Conservation (phyloP, 2,113 vertebrate species). For the Oryzias woworae region DNA sequence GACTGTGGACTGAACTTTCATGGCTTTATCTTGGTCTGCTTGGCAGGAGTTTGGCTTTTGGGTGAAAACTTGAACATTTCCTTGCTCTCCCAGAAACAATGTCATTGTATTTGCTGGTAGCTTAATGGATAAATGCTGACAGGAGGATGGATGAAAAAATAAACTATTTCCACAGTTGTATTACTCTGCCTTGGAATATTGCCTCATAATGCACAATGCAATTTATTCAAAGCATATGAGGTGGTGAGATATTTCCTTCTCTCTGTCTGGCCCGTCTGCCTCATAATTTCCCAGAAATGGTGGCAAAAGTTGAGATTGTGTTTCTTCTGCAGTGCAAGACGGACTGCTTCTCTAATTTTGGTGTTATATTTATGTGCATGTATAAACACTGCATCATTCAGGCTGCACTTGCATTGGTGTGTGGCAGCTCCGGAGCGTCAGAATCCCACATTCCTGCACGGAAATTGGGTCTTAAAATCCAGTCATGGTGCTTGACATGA, state of each 20-base stretch:
- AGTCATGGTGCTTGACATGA: constrained; percentile 56
- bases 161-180: constrained; percentile 62
- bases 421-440: constrained; percentile 19
- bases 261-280: constrained; percentile 15
- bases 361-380: too few relatives aligned
- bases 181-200: constrained; percentile 57
- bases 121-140: constrained; percentile 56
- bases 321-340: neutral
- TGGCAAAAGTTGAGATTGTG: constrained; percentile 14
- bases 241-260: constrained; percentile 30
- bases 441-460: constrained; percentile 53
- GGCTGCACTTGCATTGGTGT: constrained; percentile 19
- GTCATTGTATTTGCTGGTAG: constrained; percentile 67
- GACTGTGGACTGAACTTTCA: constrained; percentile 19
- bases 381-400: constrained; percentile 3
- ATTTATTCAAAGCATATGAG: constrained; percentile 45
- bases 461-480: constrained; percentile 72
- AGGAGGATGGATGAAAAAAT: constrained; percentile 56
- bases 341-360: neutral
- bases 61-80: constrained; percentile 59
- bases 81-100: constrained; percentile 64
- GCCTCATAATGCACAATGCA: constrained; percentile 51
- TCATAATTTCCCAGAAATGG: constrained; percentile 28
- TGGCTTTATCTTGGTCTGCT: constrained; percentile 28
- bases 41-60: constrained; percentile 39